Evolutionary conservation across 2,797 vertebrate species (phyloP).

Genomic region (Synaphobranchus kaupii): DNA sequence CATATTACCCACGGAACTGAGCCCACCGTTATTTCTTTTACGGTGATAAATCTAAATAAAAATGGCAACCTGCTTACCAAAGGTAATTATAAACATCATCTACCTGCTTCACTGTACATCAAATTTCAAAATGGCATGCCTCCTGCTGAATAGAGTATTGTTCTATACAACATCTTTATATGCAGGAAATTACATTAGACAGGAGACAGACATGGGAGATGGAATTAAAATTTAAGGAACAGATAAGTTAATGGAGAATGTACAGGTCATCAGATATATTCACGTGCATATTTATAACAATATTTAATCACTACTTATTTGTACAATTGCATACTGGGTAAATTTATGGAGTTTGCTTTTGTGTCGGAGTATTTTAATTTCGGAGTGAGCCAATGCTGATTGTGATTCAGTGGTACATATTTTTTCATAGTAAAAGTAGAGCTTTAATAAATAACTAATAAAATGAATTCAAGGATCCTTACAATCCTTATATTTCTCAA

Average conservation of each 20-base stretch:
- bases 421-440: no score
- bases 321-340: not conserved
- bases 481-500: no score
- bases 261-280: not conserved
- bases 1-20: not conserved
- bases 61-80: slow-evolving; percentile 5
- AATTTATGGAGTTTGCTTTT: not conserved
- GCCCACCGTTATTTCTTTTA: not conserved
- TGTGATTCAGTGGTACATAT: no score
- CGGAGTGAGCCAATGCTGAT: no score
- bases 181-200: not conserved
- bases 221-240: not conserved
- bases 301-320: not conserved
- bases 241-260: not conserved
- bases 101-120: not conserved
- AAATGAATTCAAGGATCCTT: no score
- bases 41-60: not conserved
- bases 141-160: not conserved
- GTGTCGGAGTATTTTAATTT: not conserved
- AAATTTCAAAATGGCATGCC: not conserved
- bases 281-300: not conserved
- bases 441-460: no score
- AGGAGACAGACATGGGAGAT: not conserved
- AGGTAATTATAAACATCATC: slow-evolving; percentile 10
- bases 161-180: not conserved